Evolutionary conservation across 2,888 invertebrate species (phyloP), one percentile per base, ranked within the genome.

Genomic region (Eristalis pertinax): DNA sequence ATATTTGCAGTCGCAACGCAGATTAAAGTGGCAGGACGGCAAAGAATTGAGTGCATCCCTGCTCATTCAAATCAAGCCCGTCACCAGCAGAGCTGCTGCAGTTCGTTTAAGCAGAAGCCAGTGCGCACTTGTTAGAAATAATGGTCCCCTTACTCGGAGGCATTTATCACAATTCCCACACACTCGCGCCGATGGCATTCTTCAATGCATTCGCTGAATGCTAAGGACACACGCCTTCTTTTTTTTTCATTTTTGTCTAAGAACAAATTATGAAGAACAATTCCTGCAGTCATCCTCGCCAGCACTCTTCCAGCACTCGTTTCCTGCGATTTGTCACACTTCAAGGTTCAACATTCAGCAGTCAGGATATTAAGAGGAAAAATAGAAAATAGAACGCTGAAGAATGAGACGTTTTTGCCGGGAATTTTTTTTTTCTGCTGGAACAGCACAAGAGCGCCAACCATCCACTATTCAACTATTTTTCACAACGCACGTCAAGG

Each of bases 291-390:
- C 78, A 65, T 81, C 67, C 73, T 78, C 65, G 38, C 74, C 26
- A 72, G 70, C 77, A n/a, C n/a, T n/a, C n/a, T n/a, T 78, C 70
- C 72, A 32, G 32, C 32, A 76, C 75, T 82, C 74, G 72, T 83
- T 83, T 82, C 78, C 83, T 79, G 73, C 84, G 76, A 87, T 87
- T 87, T 80, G 83, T 84, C 87, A 84, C 87, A 79, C 84, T 87
- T 87, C 80, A 87, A 80, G 84, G 87, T 84, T 84, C 86, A 86
- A 63, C 74, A 81, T 77, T 81, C 26, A 80, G 77, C 22, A 64
- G 69, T 75, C 65, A 43, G 62, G 83, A 83, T 78, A 70, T 86
- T 75, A 50, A 79, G 75, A 63, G 22, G 68, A 4, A 74, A 24
- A 38, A 77, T 41, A 69, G 65, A 82, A 62, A 58, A 43, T 19